Evolutionary conservation across 2,113 vertebrate genomes (phyloP).

Genomic region (Apus apus): DNA sequence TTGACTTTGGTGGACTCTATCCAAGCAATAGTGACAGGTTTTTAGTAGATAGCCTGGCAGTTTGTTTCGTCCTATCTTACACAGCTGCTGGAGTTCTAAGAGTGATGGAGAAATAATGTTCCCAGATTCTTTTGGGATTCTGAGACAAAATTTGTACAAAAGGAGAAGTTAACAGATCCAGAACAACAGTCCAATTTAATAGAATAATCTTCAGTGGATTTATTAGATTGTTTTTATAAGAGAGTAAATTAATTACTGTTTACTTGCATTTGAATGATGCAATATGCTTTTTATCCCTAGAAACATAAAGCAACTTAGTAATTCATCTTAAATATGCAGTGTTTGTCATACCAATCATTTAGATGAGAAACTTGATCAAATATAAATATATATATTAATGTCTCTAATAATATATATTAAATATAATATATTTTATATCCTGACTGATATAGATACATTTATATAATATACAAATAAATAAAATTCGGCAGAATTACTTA

Average conservation of each 20-base stretch:
- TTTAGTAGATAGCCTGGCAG: not conserved
- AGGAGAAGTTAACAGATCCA: not conserved
- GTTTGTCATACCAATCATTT: not conserved
- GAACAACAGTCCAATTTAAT: not conserved
- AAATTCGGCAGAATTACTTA: not conserved
- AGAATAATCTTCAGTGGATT: not conserved
- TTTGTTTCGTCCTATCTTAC: not conserved
- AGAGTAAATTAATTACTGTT: not conserved
- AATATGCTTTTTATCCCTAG: not conserved
- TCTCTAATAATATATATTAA: not conserved
- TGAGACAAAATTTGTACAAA: not conserved
- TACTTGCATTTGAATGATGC: not conserved
- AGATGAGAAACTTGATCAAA: not conserved
- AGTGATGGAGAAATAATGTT: not conserved
- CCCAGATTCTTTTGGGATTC: not conserved
- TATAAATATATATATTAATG: not conserved
- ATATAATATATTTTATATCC: too few species aligned
- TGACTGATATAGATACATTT: not conserved
- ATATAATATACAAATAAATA: not conserved
- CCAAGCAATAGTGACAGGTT: not conserved
- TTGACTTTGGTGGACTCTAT: not conserved
- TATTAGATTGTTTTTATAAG: not conserved
- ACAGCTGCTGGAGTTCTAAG: not conserved
- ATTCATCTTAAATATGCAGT: not conserved
- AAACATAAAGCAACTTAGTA: not conserved